Evolutionary conservation across 2,797 vertebrate species (phyloP).

Genomic region (Cynodonichthys magdalenae): DNA sequence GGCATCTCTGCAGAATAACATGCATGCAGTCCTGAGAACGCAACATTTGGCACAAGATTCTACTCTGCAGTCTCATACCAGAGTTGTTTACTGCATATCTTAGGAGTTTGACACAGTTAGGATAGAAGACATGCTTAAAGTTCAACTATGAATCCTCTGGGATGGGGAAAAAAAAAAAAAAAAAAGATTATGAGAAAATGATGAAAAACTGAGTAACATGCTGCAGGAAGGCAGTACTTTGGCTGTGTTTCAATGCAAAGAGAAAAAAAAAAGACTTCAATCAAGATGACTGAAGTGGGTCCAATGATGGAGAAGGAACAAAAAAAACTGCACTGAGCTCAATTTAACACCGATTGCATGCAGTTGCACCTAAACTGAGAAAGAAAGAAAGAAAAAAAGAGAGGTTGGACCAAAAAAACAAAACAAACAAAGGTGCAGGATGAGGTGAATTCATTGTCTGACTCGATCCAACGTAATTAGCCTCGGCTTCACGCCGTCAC

Average conservation of each 20-base stretch:
- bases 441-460: conserved; percentile 28
- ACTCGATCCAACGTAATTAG: conserved; percentile 57
- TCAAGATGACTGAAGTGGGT: conserved; percentile 31
- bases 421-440: conserved; percentile 18
- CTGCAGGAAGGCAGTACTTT: conserved; percentile 45
- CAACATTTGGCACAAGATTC: conserved; percentile 28
- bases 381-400: conserved; percentile 7
- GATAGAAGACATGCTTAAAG: conserved; percentile 47
- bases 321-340: background rate
- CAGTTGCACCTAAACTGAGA: conserved; percentile 31
- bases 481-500: conserved; percentile 27
- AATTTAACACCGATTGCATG: conserved; percentile 27
- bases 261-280: conserved; percentile 35
- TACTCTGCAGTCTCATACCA: conserved; percentile 18
- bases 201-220: conserved; percentile 71
- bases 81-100: conserved; percentile 60
- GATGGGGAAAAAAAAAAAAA: conserved; percentile 9
- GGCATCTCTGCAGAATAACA: conserved; percentile 39
- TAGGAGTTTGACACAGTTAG: conserved; percentile 62
- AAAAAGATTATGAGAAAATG: conserved; percentile 64
- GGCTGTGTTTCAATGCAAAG: conserved; percentile 55
- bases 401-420: conserved; percentile 21
- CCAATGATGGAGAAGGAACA: conserved; percentile 8
- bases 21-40: conserved; percentile 23
- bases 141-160: conserved; percentile 57